Conservation (phyloP, 2,888 invertebrate species). For the Rotaria sp. region DNA sequence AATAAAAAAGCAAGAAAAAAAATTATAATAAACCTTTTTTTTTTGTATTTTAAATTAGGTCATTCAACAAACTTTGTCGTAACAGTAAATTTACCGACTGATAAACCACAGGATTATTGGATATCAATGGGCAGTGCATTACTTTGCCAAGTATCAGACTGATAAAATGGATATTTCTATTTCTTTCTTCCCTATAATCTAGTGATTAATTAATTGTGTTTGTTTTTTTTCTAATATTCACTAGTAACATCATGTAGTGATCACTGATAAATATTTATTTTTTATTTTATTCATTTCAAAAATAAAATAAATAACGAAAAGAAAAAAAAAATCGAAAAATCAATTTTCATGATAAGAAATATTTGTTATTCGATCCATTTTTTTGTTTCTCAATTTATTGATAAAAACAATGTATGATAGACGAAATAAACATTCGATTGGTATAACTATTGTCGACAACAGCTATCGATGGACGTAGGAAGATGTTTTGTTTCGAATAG, state of each 20-base stretch:
- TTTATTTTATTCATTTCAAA: background rate
- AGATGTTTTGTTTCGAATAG: background rate
- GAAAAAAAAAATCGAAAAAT: background rate
- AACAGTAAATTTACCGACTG: slow-evolving; percentile 56
- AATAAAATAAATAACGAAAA: background rate
- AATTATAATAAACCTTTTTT: background rate
- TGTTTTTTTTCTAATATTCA: background rate
- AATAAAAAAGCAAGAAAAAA: slow-evolving; percentile 26
- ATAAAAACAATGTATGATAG: background rate
- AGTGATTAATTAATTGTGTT: background rate
- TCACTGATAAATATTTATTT: background rate
- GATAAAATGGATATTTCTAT: slow-evolving; percentile 36
- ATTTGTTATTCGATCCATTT: background rate
- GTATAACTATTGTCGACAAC: background rate
- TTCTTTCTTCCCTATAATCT: too few relatives aligned
- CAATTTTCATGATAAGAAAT: background rate
- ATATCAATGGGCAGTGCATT: slow-evolving; percentile 79
- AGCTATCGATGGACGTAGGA: background rate
- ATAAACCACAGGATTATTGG: slow-evolving; percentile 69
- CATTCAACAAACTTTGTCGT: slow-evolving; percentile 57
- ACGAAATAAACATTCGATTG: background rate
- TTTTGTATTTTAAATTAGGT: slow-evolving; percentile 48
- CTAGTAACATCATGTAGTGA: background rate
- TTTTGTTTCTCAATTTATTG: background rate
- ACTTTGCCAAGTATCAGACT: slow-evolving; percentile 71